phyloP scores from a whole-genome alignment of 2,113 vertebrate species.

The Mormyrus iriodes region DNA sequence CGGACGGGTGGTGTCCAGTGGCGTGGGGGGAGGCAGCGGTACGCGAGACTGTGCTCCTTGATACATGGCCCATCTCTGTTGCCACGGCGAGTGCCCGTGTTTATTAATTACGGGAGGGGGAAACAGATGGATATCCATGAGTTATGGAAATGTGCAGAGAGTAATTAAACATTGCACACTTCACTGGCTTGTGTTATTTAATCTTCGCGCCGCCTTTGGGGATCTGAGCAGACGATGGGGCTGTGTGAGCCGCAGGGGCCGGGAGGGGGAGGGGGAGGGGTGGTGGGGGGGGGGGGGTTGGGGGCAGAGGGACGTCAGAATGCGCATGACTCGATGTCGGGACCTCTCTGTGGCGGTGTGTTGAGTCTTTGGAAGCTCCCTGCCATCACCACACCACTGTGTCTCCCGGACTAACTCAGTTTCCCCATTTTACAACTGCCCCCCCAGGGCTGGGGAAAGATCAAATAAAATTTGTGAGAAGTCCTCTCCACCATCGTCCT shows the following conservation, averaged over 20 bases:
- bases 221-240: not conserved
- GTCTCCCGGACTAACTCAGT: not conserved
- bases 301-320: not conserved
- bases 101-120: slow-evolving; percentile 7
- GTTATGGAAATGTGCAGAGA: slow-evolving; percentile 23
- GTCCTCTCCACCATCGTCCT: not conserved
- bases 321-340: not conserved
- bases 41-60: not conserved
- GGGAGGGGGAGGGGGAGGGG: not conserved
- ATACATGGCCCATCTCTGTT: not conserved
- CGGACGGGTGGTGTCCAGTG: not conserved
- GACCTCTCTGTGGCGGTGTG: not conserved
- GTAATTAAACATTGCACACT: slow-evolving; percentile 22
- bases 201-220: not conserved
- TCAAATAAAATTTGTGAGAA: slow-evolving; percentile 13
- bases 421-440: not conserved
- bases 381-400: not conserved
- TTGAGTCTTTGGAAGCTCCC: not conserved
- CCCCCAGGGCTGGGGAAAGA: not conserved
- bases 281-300: not conserved
- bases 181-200: slow-evolving; percentile 5
- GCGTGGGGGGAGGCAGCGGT: not conserved
- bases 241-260: not conserved
- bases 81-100: slow-evolving; percentile 2
- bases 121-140: slow-evolving; percentile 19